Percentiles rank a stretch among this genome's conserved stretches.
Evolutionary conservation across 2,888 invertebrate species (phyloP).

Genomic region (Stegophylla sp.): DNA sequence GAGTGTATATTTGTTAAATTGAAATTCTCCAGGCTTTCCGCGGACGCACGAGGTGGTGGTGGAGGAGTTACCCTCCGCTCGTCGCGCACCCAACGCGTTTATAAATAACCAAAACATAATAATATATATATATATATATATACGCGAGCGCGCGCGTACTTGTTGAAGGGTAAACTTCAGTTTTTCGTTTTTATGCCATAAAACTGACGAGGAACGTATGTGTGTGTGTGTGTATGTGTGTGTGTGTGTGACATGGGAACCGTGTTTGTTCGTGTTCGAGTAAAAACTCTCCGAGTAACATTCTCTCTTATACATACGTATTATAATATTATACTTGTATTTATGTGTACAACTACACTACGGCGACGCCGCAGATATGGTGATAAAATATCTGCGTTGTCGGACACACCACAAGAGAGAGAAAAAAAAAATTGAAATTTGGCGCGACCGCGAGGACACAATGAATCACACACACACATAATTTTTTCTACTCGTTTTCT

Average conservation of each 20-base stretch:
- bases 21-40: slow-evolving; percentile 41
- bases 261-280: slow-evolving; percentile 13
- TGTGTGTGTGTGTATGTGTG: background rate
- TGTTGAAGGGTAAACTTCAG: slow-evolving; percentile 50
- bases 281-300: too few relatives aligned
- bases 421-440: too few relatives aligned
- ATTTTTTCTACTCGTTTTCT: too few relatives aligned
- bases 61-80: background rate
- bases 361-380: too few relatives aligned
- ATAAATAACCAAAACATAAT: slow-evolving; percentile 41
- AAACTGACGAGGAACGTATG: slow-evolving; percentile 16
- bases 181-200: slow-evolving; percentile 33
- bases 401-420: too few relatives aligned
- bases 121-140: background rate
- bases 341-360: too few relatives aligned
- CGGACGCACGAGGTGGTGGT: too few relatives aligned
- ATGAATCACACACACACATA: too few relatives aligned
- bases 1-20: slow-evolving; percentile 50
- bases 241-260: background rate
- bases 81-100: slow-evolving; percentile 18
- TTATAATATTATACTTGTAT: too few relatives aligned
- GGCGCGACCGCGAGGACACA: too few relatives aligned
- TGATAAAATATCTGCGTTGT: too few relatives aligned
- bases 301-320: too few relatives aligned
- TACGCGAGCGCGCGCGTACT: background rate